Base-by-base conservation (phyloP, 2,113 vertebrate genomes). In the Muntiacus muntjak region DNA sequence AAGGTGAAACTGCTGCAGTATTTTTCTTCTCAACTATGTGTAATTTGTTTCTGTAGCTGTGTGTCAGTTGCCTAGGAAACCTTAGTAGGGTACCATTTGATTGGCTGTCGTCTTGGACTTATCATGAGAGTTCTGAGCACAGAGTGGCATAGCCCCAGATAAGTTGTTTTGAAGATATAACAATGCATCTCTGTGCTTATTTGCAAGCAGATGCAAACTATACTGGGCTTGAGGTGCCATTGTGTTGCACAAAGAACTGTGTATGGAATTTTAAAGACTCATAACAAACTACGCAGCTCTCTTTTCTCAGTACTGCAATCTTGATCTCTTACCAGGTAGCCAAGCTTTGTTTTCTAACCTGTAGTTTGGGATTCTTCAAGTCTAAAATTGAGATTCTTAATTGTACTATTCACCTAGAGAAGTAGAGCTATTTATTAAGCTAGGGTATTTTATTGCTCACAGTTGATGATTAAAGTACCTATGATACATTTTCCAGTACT, bases 1-100 rank as follows among this genome's bases (percentile, higher is more conserved):
- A 78, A 91, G 62, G 67, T 98, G 87, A 97, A 96, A 98, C 79
- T 86, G 90, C 62, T 7, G 94, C 95, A 98, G 95, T 1, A 7
- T 19, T 97, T 98, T 97, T 86, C 96, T 93, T 79, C 74, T 94
- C 50, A 64, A 57, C 81, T 89, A 62, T 55, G 0, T 95, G 71
- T 89, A 97, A 96, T 79, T 97, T 89, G 1, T 97, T 97, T 97
- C 93, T 47, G 97, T 96, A 89, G 95, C 98, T 98, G 7, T 95
- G 95, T 95, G 95, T 79, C 82, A 88, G 98, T 99, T 99, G 95
- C 99, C 98, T 98, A 98, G 98, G 98, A 98, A 99, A 99, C 98
- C 92, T 45, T 96, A 87, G 2, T n/a, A 91, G 74, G 92, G 78
- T 96, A 95, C 50, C 64, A 87, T 92, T 97, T 91, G 98, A 98